These are phyloP conservation scores for Phenganax subtilis DNA, from an alignment of 92 coral and sea anemone genomes.

Conservation along the genomic window DNA sequence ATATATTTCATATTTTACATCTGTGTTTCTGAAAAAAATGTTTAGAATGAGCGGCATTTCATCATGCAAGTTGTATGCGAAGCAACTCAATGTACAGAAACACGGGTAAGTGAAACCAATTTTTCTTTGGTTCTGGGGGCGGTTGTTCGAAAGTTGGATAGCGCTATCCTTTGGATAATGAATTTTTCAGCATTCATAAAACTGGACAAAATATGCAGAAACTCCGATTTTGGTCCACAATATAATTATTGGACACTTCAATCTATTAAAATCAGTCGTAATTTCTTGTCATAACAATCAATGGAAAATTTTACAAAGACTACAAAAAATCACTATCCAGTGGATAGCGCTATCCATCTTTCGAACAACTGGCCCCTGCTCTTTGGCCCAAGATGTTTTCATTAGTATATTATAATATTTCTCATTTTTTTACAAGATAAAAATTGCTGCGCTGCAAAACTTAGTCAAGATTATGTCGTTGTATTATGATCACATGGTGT, in stretches of 20 bases:
- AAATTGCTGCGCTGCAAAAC: constrained; percentile 86
- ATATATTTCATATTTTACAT: neutral
- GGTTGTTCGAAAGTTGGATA: too few species aligned
- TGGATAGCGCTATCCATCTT: neutral
- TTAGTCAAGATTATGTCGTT: constrained; percentile 93
- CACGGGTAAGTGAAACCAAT: constrained; percentile 41
- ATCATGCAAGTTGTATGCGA: constrained; percentile 96
- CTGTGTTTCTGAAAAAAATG: neutral
- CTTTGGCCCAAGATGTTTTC: too few species aligned
- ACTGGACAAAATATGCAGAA: too few species aligned
- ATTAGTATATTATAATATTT: neutral
- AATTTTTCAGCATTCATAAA: too few species aligned
- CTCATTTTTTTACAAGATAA: constrained; percentile 48
- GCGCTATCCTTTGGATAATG: too few species aligned
- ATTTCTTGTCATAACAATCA: too few species aligned
- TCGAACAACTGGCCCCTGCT: neutral
- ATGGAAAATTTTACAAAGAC: too few species aligned
- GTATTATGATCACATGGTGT: constrained; percentile 78
- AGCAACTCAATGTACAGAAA: constrained; percentile 74
- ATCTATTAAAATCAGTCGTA: too few species aligned
- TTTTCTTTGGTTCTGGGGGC: too few species aligned
- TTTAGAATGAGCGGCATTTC: constrained; percentile 64
- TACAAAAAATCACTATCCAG: neutral
- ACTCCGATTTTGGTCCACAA: too few species aligned
- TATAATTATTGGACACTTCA: too few species aligned